Percentiles rank a stretch among this genome's conserved stretches.
Conservation (phyloP, 37 sponge, comb jelly and placozoan species). For the Amphimedon queenslandica region DNA sequence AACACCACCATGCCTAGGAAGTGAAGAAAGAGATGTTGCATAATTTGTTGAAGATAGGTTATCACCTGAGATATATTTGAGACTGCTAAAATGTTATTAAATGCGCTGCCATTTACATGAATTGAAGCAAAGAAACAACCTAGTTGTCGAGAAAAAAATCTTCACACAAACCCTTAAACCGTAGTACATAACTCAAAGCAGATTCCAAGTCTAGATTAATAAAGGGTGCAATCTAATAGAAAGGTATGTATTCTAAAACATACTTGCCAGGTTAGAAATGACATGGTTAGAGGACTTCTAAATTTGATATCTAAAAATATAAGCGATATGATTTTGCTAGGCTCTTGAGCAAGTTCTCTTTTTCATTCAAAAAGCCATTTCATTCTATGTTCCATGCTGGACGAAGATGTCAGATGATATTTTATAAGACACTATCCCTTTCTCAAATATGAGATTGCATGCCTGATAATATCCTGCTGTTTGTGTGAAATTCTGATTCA, state of each 20-base stretch:
- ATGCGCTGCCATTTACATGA: conserved; percentile 4
- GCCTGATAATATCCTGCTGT: conserved; percentile 11
- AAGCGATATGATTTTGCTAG: too few species aligned
- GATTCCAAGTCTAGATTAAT: conserved; percentile 16
- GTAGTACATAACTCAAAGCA: conserved; percentile 13
- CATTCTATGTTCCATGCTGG: not conserved
- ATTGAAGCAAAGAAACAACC: conserved; percentile 6
- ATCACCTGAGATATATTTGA: conserved; percentile 22
- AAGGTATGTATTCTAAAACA: not conserved
- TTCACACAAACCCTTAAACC: conserved; percentile 19
- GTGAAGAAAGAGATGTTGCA: conserved; percentile 6
- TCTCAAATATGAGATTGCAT: conserved; percentile 18
- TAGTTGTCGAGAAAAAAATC: conserved; percentile 10
- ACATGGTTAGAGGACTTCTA: conserved; percentile 5
- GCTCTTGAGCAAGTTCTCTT: too few species aligned
- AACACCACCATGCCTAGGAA: not conserved
- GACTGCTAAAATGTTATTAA: conserved; percentile 12
- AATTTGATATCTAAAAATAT: conserved; percentile 11
- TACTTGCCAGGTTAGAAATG: conserved; percentile 21
- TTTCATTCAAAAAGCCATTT: not conserved
- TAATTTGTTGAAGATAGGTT: conserved; percentile 27
- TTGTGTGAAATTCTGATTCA: not conserved
- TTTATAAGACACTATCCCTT: conserved; percentile 14
- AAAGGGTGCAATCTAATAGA: not conserved
- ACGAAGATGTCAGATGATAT: not conserved